These are phyloP conservation scores for Luperina nickerlii DNA, from an alignment of 2,888 invertebrate genomes.

Conservation along the genomic window DNA sequence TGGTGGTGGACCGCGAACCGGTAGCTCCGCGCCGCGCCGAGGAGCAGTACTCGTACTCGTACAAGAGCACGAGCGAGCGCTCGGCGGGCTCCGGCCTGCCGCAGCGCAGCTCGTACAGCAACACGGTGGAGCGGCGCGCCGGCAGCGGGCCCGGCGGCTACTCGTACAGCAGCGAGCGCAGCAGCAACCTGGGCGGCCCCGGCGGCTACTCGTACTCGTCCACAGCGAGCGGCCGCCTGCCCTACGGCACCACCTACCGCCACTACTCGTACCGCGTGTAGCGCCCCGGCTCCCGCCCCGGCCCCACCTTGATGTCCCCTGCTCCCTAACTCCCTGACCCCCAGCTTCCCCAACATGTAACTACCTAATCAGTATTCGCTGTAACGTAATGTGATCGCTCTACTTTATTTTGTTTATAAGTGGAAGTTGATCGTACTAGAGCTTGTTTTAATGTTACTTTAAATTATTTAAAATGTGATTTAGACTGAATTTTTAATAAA, in stretches of 20 bases:
- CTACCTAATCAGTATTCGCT: slow-evolving; percentile 88
- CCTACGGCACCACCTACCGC: slow-evolving; percentile 95
- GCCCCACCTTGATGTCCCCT: slow-evolving; percentile 61
- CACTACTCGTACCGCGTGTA: slow-evolving; percentile 97
- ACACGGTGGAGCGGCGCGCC: slow-evolving; percentile 92
- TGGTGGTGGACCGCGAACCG: slow-evolving; percentile 95
- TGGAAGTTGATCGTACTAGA: slow-evolving; percentile 80
- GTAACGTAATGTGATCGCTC: slow-evolving; percentile 85
- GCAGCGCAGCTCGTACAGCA: slow-evolving; percentile 92
- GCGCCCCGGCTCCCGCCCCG: slow-evolving; percentile 79
- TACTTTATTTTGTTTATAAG: slow-evolving; percentile 83
- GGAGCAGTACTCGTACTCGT: slow-evolving; percentile 96
- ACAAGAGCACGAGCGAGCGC: slow-evolving; percentile 92
- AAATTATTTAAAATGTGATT: slow-evolving; percentile 83
- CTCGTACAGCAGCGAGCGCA: slow-evolving; percentile 94
- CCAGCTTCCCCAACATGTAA: slow-evolving; percentile 71
- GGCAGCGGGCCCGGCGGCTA: slow-evolving; percentile 94
- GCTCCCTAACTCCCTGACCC: slow-evolving; percentile 66
- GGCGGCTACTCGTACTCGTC: slow-evolving; percentile 96
- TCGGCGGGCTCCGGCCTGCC: slow-evolving; percentile 88
- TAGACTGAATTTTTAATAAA: slow-evolving; percentile 90
- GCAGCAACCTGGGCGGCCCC: slow-evolving; percentile 93
- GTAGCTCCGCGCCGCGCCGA: slow-evolving; percentile 92
- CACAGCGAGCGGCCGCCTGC: slow-evolving; percentile 94
- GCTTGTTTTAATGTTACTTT: slow-evolving; percentile 82